Evolutionary conservation across 2,797 vertebrate genomes (phyloP).

Genomic region (Sebastes steindachneri): DNA sequence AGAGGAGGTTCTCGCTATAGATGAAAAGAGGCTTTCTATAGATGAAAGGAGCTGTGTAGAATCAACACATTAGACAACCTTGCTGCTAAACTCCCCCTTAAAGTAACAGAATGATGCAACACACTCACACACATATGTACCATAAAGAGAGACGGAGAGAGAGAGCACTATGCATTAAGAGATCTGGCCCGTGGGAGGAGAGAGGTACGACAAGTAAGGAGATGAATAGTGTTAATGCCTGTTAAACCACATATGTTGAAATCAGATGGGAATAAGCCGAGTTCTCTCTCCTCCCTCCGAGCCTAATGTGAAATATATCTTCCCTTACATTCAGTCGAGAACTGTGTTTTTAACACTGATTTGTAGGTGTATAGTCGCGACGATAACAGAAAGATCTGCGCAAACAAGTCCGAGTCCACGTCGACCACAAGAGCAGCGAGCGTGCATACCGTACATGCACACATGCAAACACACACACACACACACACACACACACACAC

Average conservation of each 20-base stretch:
- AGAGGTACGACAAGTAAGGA: constrained; percentile 50
- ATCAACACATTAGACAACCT: constrained; percentile 66
- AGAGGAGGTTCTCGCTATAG: constrained; percentile 56
- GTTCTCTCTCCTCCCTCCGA: constrained; percentile 48
- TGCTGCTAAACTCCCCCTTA: constrained; percentile 54
- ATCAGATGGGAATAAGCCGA: constrained; percentile 56
- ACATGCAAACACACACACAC: constrained; percentile 17
- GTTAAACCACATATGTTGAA: constrained; percentile 67
- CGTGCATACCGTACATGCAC: constrained; percentile 38
- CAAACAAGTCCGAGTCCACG: constrained; percentile 25
- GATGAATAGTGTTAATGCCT: constrained; percentile 70
- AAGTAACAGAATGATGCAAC: constrained; percentile 65
- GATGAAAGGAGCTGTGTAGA: constrained; percentile 60
- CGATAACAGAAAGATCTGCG: constrained; percentile 25
- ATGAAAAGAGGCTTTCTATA: constrained; percentile 51
- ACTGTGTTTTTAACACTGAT: constrained; percentile 11
- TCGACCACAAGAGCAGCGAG: constrained; percentile 35
- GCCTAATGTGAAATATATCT: constrained; percentile 42
- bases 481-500: constrained; percentile 19
- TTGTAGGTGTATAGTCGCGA: background rate
- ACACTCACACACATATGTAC: constrained; percentile 31
- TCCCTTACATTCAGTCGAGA: constrained; percentile 19
- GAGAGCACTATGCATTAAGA: constrained; percentile 57
- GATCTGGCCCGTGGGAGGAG: constrained; percentile 69
- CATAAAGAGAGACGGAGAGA: constrained; percentile 2